phyloP scores from a whole-genome alignment of 2,797 vertebrate genomes.

The Coregonus ussuriensis region DNA sequence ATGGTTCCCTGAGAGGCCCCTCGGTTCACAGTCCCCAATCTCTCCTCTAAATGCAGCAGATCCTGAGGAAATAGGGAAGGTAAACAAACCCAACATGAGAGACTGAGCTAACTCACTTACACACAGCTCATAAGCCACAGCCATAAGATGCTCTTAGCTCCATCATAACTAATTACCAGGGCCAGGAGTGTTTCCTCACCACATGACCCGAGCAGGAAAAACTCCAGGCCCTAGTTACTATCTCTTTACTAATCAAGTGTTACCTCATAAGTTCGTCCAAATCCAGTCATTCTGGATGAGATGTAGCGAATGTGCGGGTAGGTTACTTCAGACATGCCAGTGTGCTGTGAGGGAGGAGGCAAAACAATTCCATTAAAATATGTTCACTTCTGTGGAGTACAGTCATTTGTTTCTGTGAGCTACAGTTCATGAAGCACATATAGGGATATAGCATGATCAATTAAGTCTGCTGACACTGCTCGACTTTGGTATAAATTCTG shows the following conservation, averaged over 20 bases:
- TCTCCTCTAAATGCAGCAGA: slow-evolving; percentile 97
- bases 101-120: not conserved
- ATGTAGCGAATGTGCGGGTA: slow-evolving; percentile 99
- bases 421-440: not conserved
- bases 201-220: not conserved
- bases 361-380: not conserved
- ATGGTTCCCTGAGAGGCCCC: slow-evolving; percentile 99
- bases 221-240: not conserved
- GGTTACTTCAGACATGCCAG: slow-evolving; percentile 84
- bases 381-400: not conserved
- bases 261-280: slow-evolving; percentile 95
- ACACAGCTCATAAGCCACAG: not conserved
- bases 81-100: not conserved
- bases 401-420: not conserved
- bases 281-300: slow-evolving; percentile 98
- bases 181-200: not conserved
- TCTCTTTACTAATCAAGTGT: slow-evolving; percentile 22
- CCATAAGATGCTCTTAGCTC: not conserved
- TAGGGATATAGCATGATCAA: not conserved
- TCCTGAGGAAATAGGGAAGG: slow-evolving; percentile 76
- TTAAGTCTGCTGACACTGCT: not conserved
- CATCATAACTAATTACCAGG: too few relatives aligned
- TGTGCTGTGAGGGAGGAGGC: slow-evolving; percentile 66
- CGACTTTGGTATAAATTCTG: not conserved
- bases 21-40: slow-evolving; percentile 96